phyloP scores from a whole-genome alignment of 2,797 vertebrate species.

The Cyprinella venusta region DNA sequence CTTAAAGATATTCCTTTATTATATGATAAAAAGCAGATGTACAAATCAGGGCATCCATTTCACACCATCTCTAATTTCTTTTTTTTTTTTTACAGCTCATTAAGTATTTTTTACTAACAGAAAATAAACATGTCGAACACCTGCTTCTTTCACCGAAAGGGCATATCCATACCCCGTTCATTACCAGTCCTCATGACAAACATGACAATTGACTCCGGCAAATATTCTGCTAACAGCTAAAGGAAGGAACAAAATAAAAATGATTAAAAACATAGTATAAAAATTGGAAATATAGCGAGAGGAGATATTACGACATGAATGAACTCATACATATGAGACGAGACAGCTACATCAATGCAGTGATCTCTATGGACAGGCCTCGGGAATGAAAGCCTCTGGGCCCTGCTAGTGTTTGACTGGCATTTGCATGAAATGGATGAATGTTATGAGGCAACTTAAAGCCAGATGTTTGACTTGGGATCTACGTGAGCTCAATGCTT shows the following conservation, averaged over 20 bases:
- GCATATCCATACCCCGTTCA: not conserved
- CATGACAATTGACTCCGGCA: conserved; percentile 34
- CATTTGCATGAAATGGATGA: not conserved
- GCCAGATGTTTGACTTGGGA: not conserved
- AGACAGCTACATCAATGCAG: conserved; percentile 45
- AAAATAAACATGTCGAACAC: conserved; percentile 71
- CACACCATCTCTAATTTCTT: conserved; percentile 86
- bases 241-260: conserved; percentile 34
- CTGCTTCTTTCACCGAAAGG: conserved; percentile 23
- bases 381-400: not conserved
- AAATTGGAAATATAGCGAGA: conserved; percentile 18
- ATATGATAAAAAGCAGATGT: conserved; percentile 95
- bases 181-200: not conserved
- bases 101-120: conserved; percentile 80
- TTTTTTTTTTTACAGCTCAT: conserved; percentile 80
- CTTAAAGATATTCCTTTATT: conserved; percentile 99
- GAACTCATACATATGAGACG: conserved; percentile 21
- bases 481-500: not conserved
- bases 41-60: conserved; percentile 90
- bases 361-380: conserved; percentile 58
- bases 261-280: conserved; percentile 41
- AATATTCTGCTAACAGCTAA: conserved; percentile 23
- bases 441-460: not conserved
- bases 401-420: conserved; percentile 15
- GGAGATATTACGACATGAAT: conserved; percentile 35